Base-by-base conservation (phyloP, 1,140 invertebrate genomes). In the Meloidogyne floridensis region DNA sequence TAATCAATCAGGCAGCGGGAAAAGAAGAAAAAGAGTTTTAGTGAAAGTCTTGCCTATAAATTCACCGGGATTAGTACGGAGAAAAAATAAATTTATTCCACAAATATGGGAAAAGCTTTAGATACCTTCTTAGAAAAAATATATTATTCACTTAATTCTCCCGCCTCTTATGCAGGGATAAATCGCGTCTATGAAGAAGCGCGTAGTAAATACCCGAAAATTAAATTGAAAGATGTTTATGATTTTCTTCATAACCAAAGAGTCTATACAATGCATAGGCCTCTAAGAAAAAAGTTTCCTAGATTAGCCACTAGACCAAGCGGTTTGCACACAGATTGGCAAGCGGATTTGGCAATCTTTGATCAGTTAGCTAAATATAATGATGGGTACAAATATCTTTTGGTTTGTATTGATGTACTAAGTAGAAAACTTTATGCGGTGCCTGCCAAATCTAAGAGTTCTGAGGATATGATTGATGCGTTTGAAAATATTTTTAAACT, bases 321-420 rank as follows among this genome's bases (percentile, higher is more conserved):
- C 32, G 32, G 32, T 1, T 1, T 84, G 20, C 56, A 84, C 69
- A 86, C 84, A 13, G 84, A 84, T 65, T 86, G 81, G 77, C 83
- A 84, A 43, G 83, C 83, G 4, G 83, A 84, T 56, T 59, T 84
- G 6, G 78, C 85, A 7, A 54, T 79, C 1, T 69, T 84, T 11
- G 65, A 86, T 9, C 10, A 73, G 8, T 15, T 86, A 15, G 56
- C 18, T 9, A 10, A 69, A 2, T 32, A 71, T 11, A 84, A 84
- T 51, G 70, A 85, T 18, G 80, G 71, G 1, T 83, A 74, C 56
- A 56, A 53, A 2, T 86, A 86, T 75, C 13, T 86, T 5, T 43
- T 84, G 9, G 84, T 84, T 0, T 83, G 81, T 56, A 20, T 85
- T 32, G 83, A 84, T 56, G 73, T 85, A 47, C 54, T 85, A 18